These are phyloP conservation scores for Anarsia innoxiella DNA, from an alignment of 2,888 invertebrate species.

Conservation along the genomic window DNA sequence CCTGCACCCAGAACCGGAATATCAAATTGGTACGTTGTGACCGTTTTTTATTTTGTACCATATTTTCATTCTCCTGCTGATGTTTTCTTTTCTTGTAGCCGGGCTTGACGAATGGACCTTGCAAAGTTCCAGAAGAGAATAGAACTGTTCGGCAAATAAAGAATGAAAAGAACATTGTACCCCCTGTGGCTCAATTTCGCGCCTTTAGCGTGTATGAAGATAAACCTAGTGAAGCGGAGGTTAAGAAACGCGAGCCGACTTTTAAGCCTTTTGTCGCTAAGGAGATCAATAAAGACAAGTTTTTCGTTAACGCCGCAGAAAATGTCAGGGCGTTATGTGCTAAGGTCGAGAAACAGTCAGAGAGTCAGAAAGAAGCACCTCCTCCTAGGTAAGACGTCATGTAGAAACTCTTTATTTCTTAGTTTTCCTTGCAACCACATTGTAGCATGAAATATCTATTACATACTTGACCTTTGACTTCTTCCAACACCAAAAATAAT, in stretches of 20 bases:
- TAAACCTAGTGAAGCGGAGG: slow-evolving; percentile 57
- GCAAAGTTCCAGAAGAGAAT: slow-evolving; percentile 67
- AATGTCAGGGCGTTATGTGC: slow-evolving; percentile 50
- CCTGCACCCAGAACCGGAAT: slow-evolving; percentile 70
- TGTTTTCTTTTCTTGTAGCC: slow-evolving; percentile 35
- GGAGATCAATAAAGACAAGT: slow-evolving; percentile 52
- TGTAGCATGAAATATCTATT: too few species aligned
- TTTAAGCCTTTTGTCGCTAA: slow-evolving; percentile 62
- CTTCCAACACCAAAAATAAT: too few species aligned
- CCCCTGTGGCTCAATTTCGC: slow-evolving; percentile 83
- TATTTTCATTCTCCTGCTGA: slow-evolving; percentile 2
- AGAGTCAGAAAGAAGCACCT: slow-evolving; percentile 43
- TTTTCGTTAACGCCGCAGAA: slow-evolving; percentile 49
- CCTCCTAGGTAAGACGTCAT: slow-evolving; percentile 44
- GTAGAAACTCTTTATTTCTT: too few species aligned
- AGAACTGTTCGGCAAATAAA: slow-evolving; percentile 62
- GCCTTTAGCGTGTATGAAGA: slow-evolving; percentile 86
- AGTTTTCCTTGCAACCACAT: too few species aligned
- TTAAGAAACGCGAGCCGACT: slow-evolving; percentile 57
- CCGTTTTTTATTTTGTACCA: neutral
- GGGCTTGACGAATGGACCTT: slow-evolving; percentile 60
- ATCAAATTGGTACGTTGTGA: slow-evolving; percentile 72
- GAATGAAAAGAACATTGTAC: slow-evolving; percentile 68
- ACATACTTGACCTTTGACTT: too few species aligned
- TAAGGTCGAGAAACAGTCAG: slow-evolving; percentile 50